Evolutionary conservation across 2,797 vertebrate species (phyloP).

Genomic region (Lithobates sylvaticus): DNA sequence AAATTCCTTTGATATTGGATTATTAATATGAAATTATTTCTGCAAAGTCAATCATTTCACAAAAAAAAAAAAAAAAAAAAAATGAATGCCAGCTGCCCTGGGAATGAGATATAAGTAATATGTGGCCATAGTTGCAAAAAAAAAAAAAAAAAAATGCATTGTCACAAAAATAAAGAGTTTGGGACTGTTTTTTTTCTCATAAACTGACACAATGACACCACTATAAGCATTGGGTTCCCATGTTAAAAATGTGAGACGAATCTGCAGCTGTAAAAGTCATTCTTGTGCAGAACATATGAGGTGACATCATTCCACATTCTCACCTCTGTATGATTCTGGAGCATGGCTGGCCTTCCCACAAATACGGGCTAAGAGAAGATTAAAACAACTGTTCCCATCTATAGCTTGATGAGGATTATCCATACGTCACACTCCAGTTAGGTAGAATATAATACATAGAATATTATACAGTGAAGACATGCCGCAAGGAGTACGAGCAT

Average conservation of each 20-base stretch:
- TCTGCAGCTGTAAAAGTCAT: constrained; percentile 55
- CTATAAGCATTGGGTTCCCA: constrained; percentile 38
- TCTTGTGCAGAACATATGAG: not conserved
- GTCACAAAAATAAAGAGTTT: not conserved
- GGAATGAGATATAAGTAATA: not conserved
- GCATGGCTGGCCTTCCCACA: not conserved
- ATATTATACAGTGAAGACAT: too few species aligned
- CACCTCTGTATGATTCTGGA: constrained; percentile 17
- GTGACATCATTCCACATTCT: constrained; percentile 41
- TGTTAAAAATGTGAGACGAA: constrained; percentile 58
- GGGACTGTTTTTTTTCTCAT: constrained; percentile 30
- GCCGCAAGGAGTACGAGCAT: too few species aligned
- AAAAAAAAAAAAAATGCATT: not conserved
- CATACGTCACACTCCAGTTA: too few species aligned
- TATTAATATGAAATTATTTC: too few species aligned
- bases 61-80: not conserved
- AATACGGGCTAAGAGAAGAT: not conserved
- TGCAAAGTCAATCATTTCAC: too few species aligned
- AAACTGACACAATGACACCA: constrained; percentile 28
- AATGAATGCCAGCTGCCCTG: not conserved
- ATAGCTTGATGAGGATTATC: too few species aligned
- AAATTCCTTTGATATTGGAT: too few species aligned
- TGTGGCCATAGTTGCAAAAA: not conserved
- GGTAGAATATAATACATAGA: too few species aligned
- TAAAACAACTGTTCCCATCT: constrained; percentile 19